A percentile compares a stretch with the other conserved stretches of the same genome.
phyloP scores from a whole-genome alignment of 1,140 invertebrate species.

The Diabrotica virgifera region DNA sequence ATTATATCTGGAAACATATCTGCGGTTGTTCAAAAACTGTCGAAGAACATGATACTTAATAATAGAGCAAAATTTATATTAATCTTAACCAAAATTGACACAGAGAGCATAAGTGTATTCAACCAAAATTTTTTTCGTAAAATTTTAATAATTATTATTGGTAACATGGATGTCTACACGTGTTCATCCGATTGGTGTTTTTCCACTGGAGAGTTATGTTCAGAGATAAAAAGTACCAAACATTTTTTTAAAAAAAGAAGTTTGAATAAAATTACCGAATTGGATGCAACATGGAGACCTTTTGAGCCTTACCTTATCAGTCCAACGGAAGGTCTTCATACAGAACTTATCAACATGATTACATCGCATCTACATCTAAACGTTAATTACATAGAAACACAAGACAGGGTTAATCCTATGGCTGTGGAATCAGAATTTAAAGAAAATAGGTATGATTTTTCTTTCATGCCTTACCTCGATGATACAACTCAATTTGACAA shows the following conservation, averaged over 20 bases:
- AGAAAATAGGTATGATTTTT: not conserved
- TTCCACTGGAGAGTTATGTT: not conserved
- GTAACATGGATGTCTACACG: not conserved
- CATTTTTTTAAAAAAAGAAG: not conserved
- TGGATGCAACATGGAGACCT: not conserved
- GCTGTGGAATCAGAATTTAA: not conserved
- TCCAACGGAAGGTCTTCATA: not conserved
- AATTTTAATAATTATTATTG: not conserved
- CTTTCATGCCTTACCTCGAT: not conserved
- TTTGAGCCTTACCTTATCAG: not conserved
- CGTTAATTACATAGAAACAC: not conserved
- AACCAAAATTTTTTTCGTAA: not conserved
- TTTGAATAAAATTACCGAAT: not conserved
- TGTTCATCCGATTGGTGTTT: too few species aligned
- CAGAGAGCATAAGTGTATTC: not conserved
- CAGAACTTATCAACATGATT: not conserved
- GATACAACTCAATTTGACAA: not conserved
- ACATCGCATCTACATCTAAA: not conserved
- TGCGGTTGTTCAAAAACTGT: not conserved
- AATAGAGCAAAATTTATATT: not conserved
- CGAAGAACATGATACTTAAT: not conserved
- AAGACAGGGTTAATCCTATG: not conserved
- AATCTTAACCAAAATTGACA: not conserved
- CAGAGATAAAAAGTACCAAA: not conserved
- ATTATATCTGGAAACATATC: not conserved